Conservation (phyloP, 35 echinoderm and acorn worm genomes). For the Amphiura filiformis region DNA sequence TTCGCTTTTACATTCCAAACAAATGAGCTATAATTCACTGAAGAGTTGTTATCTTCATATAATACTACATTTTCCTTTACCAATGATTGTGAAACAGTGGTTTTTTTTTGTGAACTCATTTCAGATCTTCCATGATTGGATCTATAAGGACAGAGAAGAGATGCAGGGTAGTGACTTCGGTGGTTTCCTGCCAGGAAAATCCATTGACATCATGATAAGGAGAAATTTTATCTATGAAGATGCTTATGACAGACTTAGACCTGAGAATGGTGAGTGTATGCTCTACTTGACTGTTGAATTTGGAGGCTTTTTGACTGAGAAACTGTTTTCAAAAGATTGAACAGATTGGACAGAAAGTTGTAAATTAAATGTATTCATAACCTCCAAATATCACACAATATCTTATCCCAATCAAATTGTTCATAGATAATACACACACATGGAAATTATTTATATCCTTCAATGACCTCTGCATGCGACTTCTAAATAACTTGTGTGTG, state of each 20-base stretch:
- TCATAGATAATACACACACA: too few species aligned
- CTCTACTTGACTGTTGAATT: neutral
- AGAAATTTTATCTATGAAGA: slow-evolving; percentile 97
- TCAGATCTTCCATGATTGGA: slow-evolving; percentile 76
- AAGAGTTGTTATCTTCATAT: too few species aligned
- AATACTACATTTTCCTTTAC: too few species aligned
- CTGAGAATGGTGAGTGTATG: slow-evolving; percentile 79
- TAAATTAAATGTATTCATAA: too few species aligned
- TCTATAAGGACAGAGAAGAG: slow-evolving; percentile 68
- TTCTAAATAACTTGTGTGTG: too few species aligned
- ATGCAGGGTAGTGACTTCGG: slow-evolving; percentile 51
- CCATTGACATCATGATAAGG: slow-evolving; percentile 67
- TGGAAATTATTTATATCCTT: too few species aligned
- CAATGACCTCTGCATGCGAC: too few species aligned
- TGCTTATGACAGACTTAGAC: slow-evolving; percentile 85
- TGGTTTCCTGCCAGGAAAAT: slow-evolving; percentile 31
- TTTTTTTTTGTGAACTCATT: slow-evolving; percentile 11
- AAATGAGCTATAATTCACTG: neutral
- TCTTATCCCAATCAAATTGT: too few species aligned
- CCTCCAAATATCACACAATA: too few species aligned
- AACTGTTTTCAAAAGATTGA: too few species aligned
- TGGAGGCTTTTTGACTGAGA: neutral
- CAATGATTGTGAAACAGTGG: too few species aligned
- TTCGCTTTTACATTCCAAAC: neutral
- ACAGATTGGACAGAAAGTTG: too few species aligned